Conservation (phyloP, 2,113 vertebrate species). For the Dendrocopos noguchii region DNA sequence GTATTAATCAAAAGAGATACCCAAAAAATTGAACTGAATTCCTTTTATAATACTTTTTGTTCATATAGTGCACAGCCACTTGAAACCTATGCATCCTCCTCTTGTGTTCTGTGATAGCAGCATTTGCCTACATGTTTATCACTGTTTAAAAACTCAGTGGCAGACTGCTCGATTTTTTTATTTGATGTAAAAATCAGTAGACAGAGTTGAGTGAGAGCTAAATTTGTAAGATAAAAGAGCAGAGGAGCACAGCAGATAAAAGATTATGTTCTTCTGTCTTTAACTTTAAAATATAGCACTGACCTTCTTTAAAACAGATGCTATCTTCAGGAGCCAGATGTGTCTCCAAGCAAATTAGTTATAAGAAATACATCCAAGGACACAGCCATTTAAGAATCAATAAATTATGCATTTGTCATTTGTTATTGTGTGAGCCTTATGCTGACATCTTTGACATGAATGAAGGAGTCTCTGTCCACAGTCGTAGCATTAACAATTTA, state of each 20-base stretch:
- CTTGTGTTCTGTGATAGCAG: neutral
- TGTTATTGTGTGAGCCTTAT: conserved; percentile 65
- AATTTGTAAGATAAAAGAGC: conserved; percentile 33
- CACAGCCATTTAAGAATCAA: conserved; percentile 78
- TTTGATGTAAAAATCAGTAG: conserved; percentile 21
- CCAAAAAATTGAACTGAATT: neutral
- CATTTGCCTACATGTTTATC: neutral
- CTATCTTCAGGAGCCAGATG: conserved; percentile 73
- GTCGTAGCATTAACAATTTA: conserved; percentile 78
- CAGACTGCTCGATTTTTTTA: conserved; percentile 12
- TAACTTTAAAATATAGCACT: conserved; percentile 69
- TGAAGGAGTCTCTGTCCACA: conserved; percentile 62
- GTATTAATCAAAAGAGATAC: neutral
- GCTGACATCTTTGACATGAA: conserved; percentile 72
- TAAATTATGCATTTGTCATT: conserved; percentile 82
- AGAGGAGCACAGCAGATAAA: conserved; percentile 41
- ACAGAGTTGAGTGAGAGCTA: neutral
- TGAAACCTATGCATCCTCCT: neutral
- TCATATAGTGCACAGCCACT: neutral
- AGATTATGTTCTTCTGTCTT: conserved; percentile 47
- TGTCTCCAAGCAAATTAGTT: conserved; percentile 77
- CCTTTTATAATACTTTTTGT: neutral
- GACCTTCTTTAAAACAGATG: conserved; percentile 73
- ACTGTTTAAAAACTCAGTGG: conserved; percentile 4
- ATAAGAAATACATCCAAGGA: conserved; percentile 77